Conservation (phyloP, 1,140 invertebrate species). For the Trachymyrmex septentrionalis region DNA sequence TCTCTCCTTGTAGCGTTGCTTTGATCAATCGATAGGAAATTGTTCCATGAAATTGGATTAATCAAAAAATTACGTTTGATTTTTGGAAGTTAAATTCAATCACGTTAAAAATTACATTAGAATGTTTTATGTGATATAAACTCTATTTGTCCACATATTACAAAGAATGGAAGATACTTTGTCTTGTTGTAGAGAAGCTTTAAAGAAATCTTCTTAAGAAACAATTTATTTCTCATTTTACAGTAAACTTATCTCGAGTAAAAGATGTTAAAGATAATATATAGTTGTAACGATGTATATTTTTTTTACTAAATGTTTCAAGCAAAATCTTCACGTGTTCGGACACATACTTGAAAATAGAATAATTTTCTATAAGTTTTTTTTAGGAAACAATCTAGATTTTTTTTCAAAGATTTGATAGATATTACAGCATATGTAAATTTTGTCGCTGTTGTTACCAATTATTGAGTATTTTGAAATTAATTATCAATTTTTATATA, state of each 20-base stretch:
- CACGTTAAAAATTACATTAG: background rate
- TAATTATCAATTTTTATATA: background rate
- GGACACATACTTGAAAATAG: background rate
- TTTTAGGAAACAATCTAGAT: background rate
- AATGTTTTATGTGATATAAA: background rate
- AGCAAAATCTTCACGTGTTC: background rate
- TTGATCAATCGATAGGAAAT: background rate
- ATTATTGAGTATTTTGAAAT: background rate
- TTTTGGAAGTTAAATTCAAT: background rate
- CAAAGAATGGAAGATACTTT: background rate
- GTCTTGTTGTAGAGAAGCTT: background rate
- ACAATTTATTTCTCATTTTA: background rate
- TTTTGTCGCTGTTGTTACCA: background rate
- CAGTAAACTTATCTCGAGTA: background rate
- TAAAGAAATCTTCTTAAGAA: background rate
- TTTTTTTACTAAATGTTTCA: background rate
- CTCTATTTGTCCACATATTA: background rate
- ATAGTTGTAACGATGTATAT: background rate
- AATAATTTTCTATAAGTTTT: background rate
- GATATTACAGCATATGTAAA: too few species aligned
- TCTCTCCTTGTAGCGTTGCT: conserved; percentile 10
- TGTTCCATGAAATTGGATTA: background rate
- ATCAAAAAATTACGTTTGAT: background rate
- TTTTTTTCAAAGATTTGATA: background rate
- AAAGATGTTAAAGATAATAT: background rate